Evolutionary conservation across 2,113 vertebrate genomes (phyloP), one percentile per base, ranked within the genome.

Genomic region (Hydrochoerus hydrochaeris): DNA sequence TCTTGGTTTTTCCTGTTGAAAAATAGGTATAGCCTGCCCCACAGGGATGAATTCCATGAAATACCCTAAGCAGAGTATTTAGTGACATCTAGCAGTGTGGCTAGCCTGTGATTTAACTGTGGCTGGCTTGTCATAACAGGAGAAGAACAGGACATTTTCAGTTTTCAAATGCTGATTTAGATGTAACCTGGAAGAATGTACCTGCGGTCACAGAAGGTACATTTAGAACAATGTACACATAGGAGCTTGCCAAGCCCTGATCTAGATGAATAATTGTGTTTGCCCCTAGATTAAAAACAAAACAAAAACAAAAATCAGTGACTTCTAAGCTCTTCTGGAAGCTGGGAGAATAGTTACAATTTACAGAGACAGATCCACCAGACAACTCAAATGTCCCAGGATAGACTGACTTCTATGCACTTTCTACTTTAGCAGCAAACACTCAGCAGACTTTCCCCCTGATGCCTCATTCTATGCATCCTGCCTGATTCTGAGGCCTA

Each of bases 191-290:
- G 5, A 83, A 63, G 85, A 83, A 69, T 19, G 16, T 11, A 35
- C 4, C 0, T 4, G 44, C 17, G 0, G 75, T 60, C 78, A 49
- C 38, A 32, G 44, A 65, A 35, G 4, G n/a, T 2, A 7, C 5
- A 8, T 38, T 4, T 32, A 30, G 63, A 80, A 35, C 4, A 8
- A 35, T 5, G 0, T 7, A n/a, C 4, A 1, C 2, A 52, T 16
- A 44, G 67, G 26, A 41, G 71, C 14, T 62, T n/a, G 46, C 73
- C 3, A 5, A 54, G 41, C 49, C 80, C 57, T 35, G 63, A 57
- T 8, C 24, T 32, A 22, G 58, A 35, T 26, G 32, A 32, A 71
- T 62, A 86, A 19, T 41, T 26, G 16, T 73, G 22, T 73, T 60
- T 60, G 44, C 54, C 32, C 84, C 65, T 8, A n/a, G 41, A 0